Conservation (phyloP, 2,113 vertebrate species). For the Mesembrinibis cayennensis region DNA sequence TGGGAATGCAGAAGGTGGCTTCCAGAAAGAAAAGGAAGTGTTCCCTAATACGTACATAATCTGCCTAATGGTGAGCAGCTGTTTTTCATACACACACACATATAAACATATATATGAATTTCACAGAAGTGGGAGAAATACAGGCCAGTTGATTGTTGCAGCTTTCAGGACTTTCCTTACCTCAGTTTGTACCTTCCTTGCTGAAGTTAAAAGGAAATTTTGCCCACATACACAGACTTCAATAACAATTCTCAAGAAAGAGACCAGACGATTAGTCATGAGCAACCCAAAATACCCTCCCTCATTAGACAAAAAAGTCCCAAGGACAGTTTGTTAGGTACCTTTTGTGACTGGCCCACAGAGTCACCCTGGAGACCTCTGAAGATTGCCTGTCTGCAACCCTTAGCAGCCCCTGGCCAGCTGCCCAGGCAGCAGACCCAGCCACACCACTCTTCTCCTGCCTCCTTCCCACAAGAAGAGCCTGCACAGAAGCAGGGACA, state of each 20-base stretch:
- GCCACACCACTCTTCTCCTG: not conserved
- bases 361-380: too few relatives aligned
- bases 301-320: not conserved
- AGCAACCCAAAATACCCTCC: not conserved
- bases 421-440: not conserved
- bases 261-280: fast-evolving
- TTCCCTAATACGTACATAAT: not conserved
- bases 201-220: not conserved
- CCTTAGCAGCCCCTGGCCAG: not conserved
- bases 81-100: not conserved
- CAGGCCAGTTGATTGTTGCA: not conserved
- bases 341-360: not conserved
- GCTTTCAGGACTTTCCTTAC: not conserved
- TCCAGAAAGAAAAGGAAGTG: not conserved
- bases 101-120: not conserved
- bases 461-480: not conserved
- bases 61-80: not conserved
- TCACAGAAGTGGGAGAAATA: not conserved
- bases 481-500: not conserved
- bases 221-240: not conserved
- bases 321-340: not conserved
- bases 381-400: not conserved
- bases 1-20: not conserved
- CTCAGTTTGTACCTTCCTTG: not conserved
- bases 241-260: not conserved